Base-by-base conservation (phyloP, 2,797 vertebrate genomes). In the Syndactyla subalaris region DNA sequence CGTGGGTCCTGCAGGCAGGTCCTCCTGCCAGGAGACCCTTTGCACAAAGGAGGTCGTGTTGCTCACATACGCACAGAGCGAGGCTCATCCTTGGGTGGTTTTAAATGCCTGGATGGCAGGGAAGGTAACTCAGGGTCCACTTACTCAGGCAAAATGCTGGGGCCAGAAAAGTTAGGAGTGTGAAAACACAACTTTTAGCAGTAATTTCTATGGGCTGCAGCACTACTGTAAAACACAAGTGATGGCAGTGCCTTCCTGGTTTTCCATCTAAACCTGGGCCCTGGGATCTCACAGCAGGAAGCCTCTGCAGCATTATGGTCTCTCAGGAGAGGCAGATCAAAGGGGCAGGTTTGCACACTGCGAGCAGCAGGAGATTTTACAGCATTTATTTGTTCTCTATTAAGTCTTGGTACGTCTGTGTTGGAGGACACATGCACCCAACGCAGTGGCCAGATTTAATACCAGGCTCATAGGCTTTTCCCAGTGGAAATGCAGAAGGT, bases 31-130 rank as follows among this genome's bases (percentile, higher is more conserved):
- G 51, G 48, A 87, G 55, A 67, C 10, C 14, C 39, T 46, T n/a
- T 24, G 41, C 41, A 52, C 32, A n/a, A 61, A n/a, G 46, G 17
- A 83, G 72, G 38, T 38, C 19, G 17, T 4, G 1, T 7, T 84
- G 30, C 66, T 61, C 29, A 9, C 1, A 0, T 41, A 30, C 55
- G 49, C 48, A 45, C 0, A 1, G 32, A 68, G 48, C 2, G 1
- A 57, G 29, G 55, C 26, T 73, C 68, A 17, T 26, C 55, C 26
- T 84, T 72, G 0, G 7, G 29, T 77, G 57, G 43, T 54, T 58
- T 54, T 30, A 32, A 71, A 52, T 24, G 45, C 27, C 27, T 17
- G 18, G 24, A 30, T 59, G 52, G 45, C 49, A 17, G 10, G 39
- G 54, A 61, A 73, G 45, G 72, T 59, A 34, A 30, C 17, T 32